Percentiles rank a stretch among this genome's conserved stretches.
Evolutionary conservation across 2,797 vertebrate species (phyloP).

Genomic region (Syngnathus rostellatus): DNA sequence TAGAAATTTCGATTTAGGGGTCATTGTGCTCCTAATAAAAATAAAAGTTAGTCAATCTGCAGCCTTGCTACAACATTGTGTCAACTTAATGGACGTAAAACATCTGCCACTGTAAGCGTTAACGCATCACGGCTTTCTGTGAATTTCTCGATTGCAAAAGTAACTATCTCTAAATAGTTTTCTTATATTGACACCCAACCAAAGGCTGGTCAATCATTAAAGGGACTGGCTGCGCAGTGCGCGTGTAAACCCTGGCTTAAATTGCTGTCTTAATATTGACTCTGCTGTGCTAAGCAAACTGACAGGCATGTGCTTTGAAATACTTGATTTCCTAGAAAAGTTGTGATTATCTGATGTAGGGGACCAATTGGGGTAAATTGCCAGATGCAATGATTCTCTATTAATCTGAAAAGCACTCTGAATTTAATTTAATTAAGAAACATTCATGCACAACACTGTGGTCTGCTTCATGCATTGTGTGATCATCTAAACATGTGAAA

Average conservation of each 20-base stretch:
- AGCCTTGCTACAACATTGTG: neutral
- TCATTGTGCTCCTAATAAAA: neutral
- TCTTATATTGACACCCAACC: constrained; percentile 41
- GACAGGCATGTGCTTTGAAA: constrained; percentile 53
- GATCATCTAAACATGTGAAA: neutral
- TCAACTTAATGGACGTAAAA: constrained; percentile 27
- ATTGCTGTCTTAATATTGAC: constrained; percentile 71
- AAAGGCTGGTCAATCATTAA: constrained; percentile 60
- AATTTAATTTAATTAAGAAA: neutral
- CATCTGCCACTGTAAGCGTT: constrained; percentile 26
- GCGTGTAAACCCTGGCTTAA: constrained; percentile 64
- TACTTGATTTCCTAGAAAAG: constrained; percentile 60
- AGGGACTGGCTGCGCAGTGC: constrained; percentile 51
- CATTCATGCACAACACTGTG: no score
- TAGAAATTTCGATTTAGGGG: no score
- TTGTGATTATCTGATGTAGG: constrained; percentile 36
- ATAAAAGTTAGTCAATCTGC: neutral
- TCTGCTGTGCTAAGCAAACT: constrained; percentile 65
- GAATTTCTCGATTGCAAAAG: constrained; percentile 27
- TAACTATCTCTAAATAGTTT: constrained; percentile 32
- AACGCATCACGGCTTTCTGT: constrained; percentile 25
- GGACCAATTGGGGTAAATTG: constrained; percentile 12
- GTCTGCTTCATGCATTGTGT: neutral
- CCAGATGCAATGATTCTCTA: neutral
- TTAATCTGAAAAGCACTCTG: neutral